Percentiles rank a stretch among this genome's conserved stretches.
Conservation (phyloP, 2,888 invertebrate genomes). For the Torymus auratus region DNA sequence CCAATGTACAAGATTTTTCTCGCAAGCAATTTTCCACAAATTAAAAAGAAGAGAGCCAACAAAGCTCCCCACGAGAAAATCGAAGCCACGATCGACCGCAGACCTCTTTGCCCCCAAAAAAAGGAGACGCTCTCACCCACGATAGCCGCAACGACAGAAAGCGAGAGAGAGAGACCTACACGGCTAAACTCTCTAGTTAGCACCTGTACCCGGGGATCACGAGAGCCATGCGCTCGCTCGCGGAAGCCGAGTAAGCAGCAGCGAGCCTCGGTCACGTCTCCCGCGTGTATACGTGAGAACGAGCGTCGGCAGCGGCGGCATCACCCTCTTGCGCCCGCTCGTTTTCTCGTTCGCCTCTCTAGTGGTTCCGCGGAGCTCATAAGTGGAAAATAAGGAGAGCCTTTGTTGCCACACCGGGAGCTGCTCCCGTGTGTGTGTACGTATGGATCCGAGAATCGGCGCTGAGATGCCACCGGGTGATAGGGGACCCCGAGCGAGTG, state of each 20-base stretch:
- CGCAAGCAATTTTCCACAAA: too few relatives aligned
- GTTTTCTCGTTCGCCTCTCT: not conserved
- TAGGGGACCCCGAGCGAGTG: conserved; percentile 1
- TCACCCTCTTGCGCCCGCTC: not conserved
- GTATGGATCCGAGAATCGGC: conserved; percentile 41
- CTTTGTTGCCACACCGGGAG: conserved; percentile 65
- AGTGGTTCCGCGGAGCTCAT: conserved; percentile 60
- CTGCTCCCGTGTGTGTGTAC: conserved; percentile 43
- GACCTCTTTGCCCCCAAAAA: too few relatives aligned
- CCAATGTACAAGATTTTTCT: too few relatives aligned
- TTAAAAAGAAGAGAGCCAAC: too few relatives aligned
- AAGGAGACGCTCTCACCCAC: too few relatives aligned
- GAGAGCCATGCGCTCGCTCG: too few relatives aligned
- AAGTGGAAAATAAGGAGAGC: conserved; percentile 73
- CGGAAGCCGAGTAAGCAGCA: not conserved
- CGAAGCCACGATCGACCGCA: too few relatives aligned
- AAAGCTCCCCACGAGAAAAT: too few relatives aligned
- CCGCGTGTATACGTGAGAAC: conserved; percentile 43
- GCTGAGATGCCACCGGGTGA: conserved; percentile 33
- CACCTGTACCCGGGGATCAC: conserved; percentile 29
- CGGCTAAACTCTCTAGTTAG: conserved; percentile 1
- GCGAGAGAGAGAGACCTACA: too few relatives aligned
- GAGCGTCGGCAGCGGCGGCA: conserved; percentile 1
- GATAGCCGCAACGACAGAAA: not conserved
- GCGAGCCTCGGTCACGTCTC: conserved; percentile 29